A percentile compares a stretch with the other conserved stretches of the same genome.
Evolutionary conservation across 2,888 invertebrate genomes (phyloP).

Genomic region (Leucozona laternaria): DNA sequence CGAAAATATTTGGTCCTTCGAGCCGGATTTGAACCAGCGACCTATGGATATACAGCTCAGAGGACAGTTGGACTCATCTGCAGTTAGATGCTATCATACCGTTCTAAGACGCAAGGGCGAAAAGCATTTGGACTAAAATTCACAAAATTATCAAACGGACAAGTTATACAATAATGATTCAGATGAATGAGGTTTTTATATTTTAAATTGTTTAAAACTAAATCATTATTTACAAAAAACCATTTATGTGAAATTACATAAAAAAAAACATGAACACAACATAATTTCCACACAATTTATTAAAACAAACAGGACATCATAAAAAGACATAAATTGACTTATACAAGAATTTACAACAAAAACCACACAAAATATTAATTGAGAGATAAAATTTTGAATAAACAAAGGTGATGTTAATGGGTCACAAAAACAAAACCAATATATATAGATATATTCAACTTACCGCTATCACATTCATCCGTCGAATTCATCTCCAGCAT

Average conservation of each 20-base stretch:
- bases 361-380: conserved; percentile 16
- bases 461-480: conserved; percentile 94
- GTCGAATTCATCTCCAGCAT: conserved; percentile 93
- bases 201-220: too few relatives aligned
- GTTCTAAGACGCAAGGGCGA: too few relatives aligned
- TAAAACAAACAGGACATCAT: conserved; percentile 9
- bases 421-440: neutral
- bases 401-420: conserved; percentile 4
- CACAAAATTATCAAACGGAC: too few relatives aligned
- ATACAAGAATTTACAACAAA: neutral
- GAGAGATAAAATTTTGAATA: neutral
- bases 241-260: neutral
- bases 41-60: too few relatives aligned
- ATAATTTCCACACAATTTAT: neutral
- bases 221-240: too few relatives aligned
- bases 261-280: conserved; percentile 6
- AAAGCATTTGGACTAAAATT: too few relatives aligned
- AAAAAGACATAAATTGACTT: neutral
- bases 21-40: conserved; percentile 89
- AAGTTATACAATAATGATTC: too few relatives aligned
- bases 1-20: too few relatives aligned
- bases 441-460: too few relatives aligned
- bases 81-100: too few relatives aligned
- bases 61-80: too few relatives aligned
- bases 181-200: too few relatives aligned